Base-by-base conservation (phyloP, 1,140 invertebrate genomes). In the Saxidomus purpurata region DNA sequence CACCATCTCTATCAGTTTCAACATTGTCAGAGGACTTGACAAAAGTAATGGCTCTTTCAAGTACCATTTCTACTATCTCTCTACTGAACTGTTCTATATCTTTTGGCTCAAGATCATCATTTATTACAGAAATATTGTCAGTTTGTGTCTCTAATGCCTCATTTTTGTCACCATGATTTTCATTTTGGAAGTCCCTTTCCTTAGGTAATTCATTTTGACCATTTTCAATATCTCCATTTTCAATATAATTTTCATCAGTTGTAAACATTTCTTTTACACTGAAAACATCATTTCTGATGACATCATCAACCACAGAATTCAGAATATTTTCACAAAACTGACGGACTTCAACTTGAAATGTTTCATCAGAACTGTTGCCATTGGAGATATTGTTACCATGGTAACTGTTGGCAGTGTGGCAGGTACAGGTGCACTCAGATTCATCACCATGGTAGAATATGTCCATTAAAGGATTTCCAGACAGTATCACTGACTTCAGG, bases 401-500 rank as follows among this genome's bases (percentile, higher is more conserved):
- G 22, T 4, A 3, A 15, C 3, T 19, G 4, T 4, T 11, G n/a
- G 22, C 59, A 19, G 8, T 55, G 25, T 63, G 59, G n/a, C 59
- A 63, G 59, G 25, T n/a, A 28, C 59, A 63, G 17, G 13, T 38
- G 40, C 52, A 28, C 19, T 77, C 43, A 38, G 34, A 19, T 43
- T 89, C 74, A 55, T 40, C 59, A 9, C 15, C 55, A 63, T 25
- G 31, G 40, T 92, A 94, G 49, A 90, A 92, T 31, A 94, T 61
- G 63, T 93, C 90, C 22, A 86, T 55, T 15, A 94, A 59, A 22
- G 93, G 93, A 85, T 94, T 94, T 22, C 92, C 93, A 76, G 93
- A 94, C 38, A 94, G 71, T 34, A 94, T 88, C 15, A 94, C 82
- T 31, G 87, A 90, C 31, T 90, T 90, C 31, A 94, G 82, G 25